Evolutionary conservation across 2,113 vertebrate genomes (phyloP), one percentile per base, ranked within the genome.

Genomic region (Urocynchramus pylzowi): DNA sequence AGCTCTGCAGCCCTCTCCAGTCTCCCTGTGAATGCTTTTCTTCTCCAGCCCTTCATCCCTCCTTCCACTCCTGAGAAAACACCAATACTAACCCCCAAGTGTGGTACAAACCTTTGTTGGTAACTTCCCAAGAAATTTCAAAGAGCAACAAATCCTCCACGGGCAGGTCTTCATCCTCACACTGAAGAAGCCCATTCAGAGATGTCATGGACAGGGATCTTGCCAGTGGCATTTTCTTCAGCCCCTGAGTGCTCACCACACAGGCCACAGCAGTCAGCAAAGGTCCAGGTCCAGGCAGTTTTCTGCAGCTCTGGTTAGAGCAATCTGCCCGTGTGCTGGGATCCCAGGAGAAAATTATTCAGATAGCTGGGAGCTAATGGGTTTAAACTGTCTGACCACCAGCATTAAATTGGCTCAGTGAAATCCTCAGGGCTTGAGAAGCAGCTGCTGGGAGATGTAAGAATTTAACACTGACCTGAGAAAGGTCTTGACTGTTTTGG

Each of bases 41-140:
- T 37, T 31, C 16, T 13, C 56, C 47, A 64, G 28, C 33, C 54
- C 59, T 49, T 31, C 47, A n/a, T 2, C 15, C 41, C 60, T 50
- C 39, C 57, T 41, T 42, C 71, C 15, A 8, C 16, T 37, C 53
- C 45, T 2, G 0, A 10, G 7, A 41, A 80, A 80, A 42, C 21
- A 74, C 44, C 8, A 3, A 37, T 26, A 28, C 7, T 7, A 31
- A 54, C 28, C 49, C 37, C 45, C 35, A 35, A 33, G 30, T 5
- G 13, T 6, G 60, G 53, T 82, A 97, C 98, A 91, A 87, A 99
- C 99, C 99, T 99, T 99, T 99, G 97, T 99, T 99, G 73, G 99
- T 98, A 82, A 99, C 99, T 95, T 99, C 99, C 99, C 99, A 99
- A 56, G 99, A 97, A 26, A 99, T 97, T 97, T 99, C 99, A 33